Conservation (phyloP, 2,888 invertebrate genomes). For the Drosophila vallismaia region DNA sequence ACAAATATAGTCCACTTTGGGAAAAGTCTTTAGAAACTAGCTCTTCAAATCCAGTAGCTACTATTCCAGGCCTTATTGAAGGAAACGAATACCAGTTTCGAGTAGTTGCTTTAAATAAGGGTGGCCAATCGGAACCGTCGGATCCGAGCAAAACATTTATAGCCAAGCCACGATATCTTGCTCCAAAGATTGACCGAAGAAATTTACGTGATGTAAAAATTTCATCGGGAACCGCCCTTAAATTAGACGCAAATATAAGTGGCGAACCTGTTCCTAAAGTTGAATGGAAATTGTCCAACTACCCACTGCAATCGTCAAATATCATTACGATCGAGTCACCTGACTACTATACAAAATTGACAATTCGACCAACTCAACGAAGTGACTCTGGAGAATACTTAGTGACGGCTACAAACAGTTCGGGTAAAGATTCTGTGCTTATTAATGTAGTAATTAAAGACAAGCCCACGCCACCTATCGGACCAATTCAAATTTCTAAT, state of each 20-base stretch:
- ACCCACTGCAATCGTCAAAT: slow-evolving; percentile 88
- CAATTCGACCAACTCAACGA: slow-evolving; percentile 91
- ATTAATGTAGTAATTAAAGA: slow-evolving; percentile 93
- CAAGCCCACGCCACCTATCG: slow-evolving; percentile 94
- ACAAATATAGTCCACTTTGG: slow-evolving; percentile 96
- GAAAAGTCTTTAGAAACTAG: slow-evolving; percentile 95
- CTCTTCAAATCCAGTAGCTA: slow-evolving; percentile 89
- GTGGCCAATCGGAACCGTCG: slow-evolving; percentile 96
- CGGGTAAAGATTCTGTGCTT: slow-evolving; percentile 93
- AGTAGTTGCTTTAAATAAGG: slow-evolving; percentile 96
- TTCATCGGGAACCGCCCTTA: slow-evolving; percentile 96
- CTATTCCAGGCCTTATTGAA: slow-evolving; percentile 95
- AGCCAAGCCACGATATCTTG: slow-evolving; percentile 94
- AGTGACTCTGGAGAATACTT: slow-evolving; percentile 95
- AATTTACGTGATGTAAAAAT: slow-evolving; percentile 95
- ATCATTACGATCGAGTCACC: slow-evolving; percentile 92
- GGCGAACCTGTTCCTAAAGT: slow-evolving; percentile 98
- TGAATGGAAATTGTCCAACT: slow-evolving; percentile 95
- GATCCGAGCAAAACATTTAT: slow-evolving; percentile 93
- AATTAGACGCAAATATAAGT: slow-evolving; percentile 95
- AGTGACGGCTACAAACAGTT: slow-evolving; percentile 93
- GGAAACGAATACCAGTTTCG: slow-evolving; percentile 99
- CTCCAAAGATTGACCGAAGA: slow-evolving; percentile 97
- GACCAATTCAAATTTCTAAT: slow-evolving; percentile 94
- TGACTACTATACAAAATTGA: slow-evolving; percentile 94